phyloP scores from a whole-genome alignment of 1,140 invertebrate genomes.

The Listronotus bonariensis region DNA sequence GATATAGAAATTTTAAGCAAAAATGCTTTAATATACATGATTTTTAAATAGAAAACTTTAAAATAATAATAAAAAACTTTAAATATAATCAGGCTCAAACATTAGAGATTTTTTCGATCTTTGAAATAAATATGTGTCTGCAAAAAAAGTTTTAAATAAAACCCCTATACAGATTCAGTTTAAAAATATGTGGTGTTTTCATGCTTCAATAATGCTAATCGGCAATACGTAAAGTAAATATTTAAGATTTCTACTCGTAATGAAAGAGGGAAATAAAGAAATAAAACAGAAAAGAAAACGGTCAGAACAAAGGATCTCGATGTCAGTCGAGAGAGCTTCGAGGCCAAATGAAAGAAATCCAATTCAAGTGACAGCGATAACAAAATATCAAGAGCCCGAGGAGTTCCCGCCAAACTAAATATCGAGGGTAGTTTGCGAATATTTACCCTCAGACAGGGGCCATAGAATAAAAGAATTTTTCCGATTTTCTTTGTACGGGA shows the following conservation, averaged over 20 bases:
- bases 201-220: background rate
- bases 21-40: too few relatives aligned
- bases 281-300: background rate
- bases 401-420: slow-evolving; percentile 18
- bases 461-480: background rate
- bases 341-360: slow-evolving; percentile 12
- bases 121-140: too few relatives aligned
- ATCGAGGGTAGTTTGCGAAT: slow-evolving; percentile 23
- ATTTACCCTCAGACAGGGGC: slow-evolving; percentile 6
- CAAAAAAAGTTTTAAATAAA: too few relatives aligned
- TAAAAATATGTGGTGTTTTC: too few relatives aligned
- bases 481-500: background rate
- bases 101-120: too few relatives aligned
- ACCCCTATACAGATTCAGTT: background rate
- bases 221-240: slow-evolving; percentile 4
- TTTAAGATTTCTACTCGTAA: background rate
- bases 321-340: slow-evolving; percentile 9
- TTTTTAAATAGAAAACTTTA: too few relatives aligned
- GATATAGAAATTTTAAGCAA: too few relatives aligned
- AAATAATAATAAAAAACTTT: too few relatives aligned
- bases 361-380: slow-evolving; percentile 9
- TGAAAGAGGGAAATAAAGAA: background rate
- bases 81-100: too few relatives aligned
- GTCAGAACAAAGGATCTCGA: slow-evolving; percentile 7
- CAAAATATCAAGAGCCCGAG: slow-evolving; percentile 1